Conservation (phyloP, 2,113 vertebrate genomes). For the Melanerpes formicivorus region DNA sequence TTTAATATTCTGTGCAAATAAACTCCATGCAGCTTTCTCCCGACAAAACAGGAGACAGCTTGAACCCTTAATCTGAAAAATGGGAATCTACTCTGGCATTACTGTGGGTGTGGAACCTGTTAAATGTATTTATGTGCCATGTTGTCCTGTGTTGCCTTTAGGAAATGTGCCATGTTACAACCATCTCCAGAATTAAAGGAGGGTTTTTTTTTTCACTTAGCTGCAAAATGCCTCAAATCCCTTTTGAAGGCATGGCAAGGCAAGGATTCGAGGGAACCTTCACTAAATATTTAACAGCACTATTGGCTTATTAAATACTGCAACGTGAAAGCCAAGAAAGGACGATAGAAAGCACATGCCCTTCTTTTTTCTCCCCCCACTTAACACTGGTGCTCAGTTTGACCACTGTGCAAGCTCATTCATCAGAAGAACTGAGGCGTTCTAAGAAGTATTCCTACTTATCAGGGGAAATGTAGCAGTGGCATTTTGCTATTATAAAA, state of each 20-base stretch:
- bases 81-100: conserved; percentile 27
- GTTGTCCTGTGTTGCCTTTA: conserved; percentile 41
- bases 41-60: conserved; percentile 29
- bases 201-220: conserved; percentile 67
- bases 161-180: conserved; percentile 21
- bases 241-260: conserved; percentile 54
- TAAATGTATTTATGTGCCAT: background rate
- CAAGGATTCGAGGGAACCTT: conserved; percentile 60
- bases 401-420: conserved; percentile 55
- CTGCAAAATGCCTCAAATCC: conserved; percentile 65
- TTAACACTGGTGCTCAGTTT: conserved; percentile 61
- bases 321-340: conserved; percentile 33
- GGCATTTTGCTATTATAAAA: conserved; percentile 63
- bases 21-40: conserved; percentile 20
- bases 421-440: conserved; percentile 67
- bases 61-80: conserved; percentile 29
- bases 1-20: conserved; percentile 35
- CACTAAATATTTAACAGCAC: conserved; percentile 73
- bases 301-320: conserved; percentile 66
- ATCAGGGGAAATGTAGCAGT: conserved; percentile 64
- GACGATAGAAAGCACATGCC: conserved; percentile 46
- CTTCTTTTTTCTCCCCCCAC: conserved; percentile 23
- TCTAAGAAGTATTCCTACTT: conserved; percentile 69
- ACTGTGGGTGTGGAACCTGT: conserved; percentile 29
- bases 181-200: conserved; percentile 22